These are phyloP conservation scores for Siniperca obscura DNA, from an alignment of 2,797 vertebrate genomes.

Conservation along the genomic window DNA sequence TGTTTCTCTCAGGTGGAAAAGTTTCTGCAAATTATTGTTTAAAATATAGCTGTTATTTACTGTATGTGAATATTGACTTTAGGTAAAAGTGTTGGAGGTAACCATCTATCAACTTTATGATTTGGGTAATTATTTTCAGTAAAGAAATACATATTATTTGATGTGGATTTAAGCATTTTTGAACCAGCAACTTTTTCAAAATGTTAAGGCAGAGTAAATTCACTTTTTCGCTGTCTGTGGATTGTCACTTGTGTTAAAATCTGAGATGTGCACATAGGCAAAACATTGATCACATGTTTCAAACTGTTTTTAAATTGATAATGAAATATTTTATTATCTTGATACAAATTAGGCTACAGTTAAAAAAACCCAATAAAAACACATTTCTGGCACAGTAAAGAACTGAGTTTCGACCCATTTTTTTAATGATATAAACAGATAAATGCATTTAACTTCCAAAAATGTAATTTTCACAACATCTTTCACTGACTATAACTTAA, in stretches of 20 bases:
- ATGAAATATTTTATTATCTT: conserved; percentile 19
- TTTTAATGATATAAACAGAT: background rate
- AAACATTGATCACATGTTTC: conserved; percentile 11
- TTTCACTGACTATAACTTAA: background rate
- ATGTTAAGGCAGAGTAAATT: background rate
- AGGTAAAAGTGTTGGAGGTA: conserved; percentile 1
- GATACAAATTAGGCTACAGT: background rate
- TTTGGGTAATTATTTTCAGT: conserved; percentile 16
- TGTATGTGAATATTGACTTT: conserved; percentile 14
- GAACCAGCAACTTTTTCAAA: background rate
- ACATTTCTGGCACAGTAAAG: background rate
- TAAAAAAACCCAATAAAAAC: conserved; percentile 10
- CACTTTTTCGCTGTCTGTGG: background rate
- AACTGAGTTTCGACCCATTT: background rate
- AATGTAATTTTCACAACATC: background rate
- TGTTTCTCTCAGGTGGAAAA: background rate
- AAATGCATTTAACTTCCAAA: background rate
- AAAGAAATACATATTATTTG: conserved; percentile 6
- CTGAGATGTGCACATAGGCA: background rate
- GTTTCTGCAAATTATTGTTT: conserved; percentile 6
- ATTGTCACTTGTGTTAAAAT: conserved; percentile 7
- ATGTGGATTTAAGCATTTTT: conserved; percentile 7
- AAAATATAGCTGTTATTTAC: conserved; percentile 31
- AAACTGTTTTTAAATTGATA: conserved; percentile 25
- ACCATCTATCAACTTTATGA: background rate